Evolutionary conservation across 1,140 invertebrate species (phyloP).

Genomic region (Ephestia elutella): DNA sequence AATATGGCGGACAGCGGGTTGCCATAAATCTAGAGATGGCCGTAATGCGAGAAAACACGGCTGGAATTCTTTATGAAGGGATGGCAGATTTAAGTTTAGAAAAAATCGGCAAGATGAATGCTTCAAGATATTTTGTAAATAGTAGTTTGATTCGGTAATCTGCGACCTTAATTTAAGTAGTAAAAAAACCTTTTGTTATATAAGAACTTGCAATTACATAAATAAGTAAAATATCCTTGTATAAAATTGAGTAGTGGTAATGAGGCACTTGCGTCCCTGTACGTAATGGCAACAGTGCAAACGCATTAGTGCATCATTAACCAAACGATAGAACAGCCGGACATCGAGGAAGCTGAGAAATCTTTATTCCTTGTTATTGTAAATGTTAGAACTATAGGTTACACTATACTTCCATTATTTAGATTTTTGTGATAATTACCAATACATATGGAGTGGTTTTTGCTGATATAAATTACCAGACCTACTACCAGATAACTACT

Average conservation of each 20-base stretch:
- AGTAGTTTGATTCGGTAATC: no score
- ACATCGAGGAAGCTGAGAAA: slow-evolving; percentile 4
- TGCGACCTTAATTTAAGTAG: no score
- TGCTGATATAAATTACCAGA: no score
- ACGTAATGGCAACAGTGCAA: slow-evolving; percentile 56
- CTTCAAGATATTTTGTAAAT: slow-evolving; percentile 6
- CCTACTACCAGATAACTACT: no score
- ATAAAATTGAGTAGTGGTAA: slow-evolving; percentile 33
- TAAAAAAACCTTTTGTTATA: no score
- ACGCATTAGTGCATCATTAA: slow-evolving; percentile 69
- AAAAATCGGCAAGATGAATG: slow-evolving; percentile 34
- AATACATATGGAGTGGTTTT: no score
- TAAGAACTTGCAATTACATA: no score
- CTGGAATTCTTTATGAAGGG: slow-evolving; percentile 65
- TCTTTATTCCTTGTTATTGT: background rate
- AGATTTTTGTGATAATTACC: no score
- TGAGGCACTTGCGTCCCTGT: slow-evolving; percentile 22
- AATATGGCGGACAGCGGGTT: slow-evolving; percentile 65
- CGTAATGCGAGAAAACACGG: slow-evolving; percentile 59
- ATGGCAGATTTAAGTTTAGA: slow-evolving; percentile 34
- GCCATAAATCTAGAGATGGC: slow-evolving; percentile 67
- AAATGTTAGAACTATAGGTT: background rate
- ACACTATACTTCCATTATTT: no score
- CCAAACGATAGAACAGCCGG: slow-evolving; percentile 35
- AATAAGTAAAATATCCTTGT: background rate